Conservation (phyloP, 1,140 invertebrate species). For the Bombus pascuorum region DNA sequence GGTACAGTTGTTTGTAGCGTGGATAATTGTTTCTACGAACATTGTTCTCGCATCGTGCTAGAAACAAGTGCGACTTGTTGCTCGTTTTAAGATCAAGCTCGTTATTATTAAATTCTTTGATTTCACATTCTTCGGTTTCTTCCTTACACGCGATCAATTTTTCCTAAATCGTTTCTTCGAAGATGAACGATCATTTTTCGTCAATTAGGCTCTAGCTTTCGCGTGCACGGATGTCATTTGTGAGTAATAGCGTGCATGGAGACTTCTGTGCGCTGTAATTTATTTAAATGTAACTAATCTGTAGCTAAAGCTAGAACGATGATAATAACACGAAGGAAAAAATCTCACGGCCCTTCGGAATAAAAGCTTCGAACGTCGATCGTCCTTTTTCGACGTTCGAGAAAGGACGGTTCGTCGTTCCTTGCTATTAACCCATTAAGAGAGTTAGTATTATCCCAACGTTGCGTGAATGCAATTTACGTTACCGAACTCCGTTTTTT, state of each 20-base stretch:
- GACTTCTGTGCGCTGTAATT: conserved; percentile 21
- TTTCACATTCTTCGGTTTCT: not conserved
- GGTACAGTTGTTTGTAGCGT: not conserved
- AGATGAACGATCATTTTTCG: conserved; percentile 21
- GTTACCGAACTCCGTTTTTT: too few species aligned
- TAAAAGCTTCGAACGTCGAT: not conserved
- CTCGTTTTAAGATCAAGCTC: conserved; percentile 9
- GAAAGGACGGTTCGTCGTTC: too few species aligned
- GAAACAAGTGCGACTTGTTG: not conserved
- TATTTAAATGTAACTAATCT: conserved; percentile 50
- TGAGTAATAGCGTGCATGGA: not conserved
- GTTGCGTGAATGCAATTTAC: too few species aligned
- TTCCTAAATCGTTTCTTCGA: conserved; percentile 36
- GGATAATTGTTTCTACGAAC: not conserved
- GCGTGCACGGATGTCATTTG: conserved; percentile 15
- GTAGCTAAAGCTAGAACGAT: not conserved
- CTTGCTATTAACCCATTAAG: too few species aligned
- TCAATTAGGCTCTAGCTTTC: not conserved
- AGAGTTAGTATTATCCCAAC: too few species aligned
- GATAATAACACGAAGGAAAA: not conserved
- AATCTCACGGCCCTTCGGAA: not conserved
- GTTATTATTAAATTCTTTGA: conserved; percentile 45
- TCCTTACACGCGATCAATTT: conserved; percentile 51
- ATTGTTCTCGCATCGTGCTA: not conserved
- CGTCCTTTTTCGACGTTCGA: not conserved